phyloP scores from a whole-genome alignment of 2,113 vertebrate genomes.

The Leptobrachium leishanense region DNA sequence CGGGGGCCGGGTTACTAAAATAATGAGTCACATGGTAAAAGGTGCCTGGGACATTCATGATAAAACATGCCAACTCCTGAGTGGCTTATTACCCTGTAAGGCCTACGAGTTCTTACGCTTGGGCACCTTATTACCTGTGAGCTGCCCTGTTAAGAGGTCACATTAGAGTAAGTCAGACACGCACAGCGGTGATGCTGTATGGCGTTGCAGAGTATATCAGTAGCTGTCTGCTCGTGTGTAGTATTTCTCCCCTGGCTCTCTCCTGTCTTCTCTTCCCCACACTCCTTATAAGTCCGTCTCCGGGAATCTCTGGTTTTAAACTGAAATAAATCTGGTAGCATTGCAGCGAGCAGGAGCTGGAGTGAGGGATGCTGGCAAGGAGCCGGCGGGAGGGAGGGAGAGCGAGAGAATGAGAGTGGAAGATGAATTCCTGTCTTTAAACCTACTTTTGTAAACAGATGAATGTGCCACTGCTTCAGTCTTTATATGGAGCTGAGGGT shows the following conservation, averaged over 20 bases:
- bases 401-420: conserved; percentile 9
- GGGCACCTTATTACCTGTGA: not conserved
- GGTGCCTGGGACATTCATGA: no score
- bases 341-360: conserved; percentile 37
- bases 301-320: conserved; percentile 40
- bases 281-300: conserved; percentile 46
- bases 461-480: conserved; percentile 31
- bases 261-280: conserved; percentile 3
- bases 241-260: conserved; percentile 11
- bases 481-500: conserved; percentile 40
- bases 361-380: conserved; percentile 17
- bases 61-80: not conserved
- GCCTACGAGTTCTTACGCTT: not conserved
- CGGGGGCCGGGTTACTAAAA: no score
- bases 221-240: not conserved
- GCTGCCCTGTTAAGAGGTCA: not conserved
- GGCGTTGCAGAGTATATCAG: not conserved
- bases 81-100: not conserved
- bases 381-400: conserved; percentile 26
- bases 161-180: not conserved
- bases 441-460: conserved; percentile 39
- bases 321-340: conserved; percentile 49
- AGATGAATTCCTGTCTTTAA: conserved; percentile 49
- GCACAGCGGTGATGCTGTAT: not conserved
- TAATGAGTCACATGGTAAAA: no score